phyloP scores from a whole-genome alignment of 2,113 vertebrate genomes.

The Thunnus thynnus region DNA sequence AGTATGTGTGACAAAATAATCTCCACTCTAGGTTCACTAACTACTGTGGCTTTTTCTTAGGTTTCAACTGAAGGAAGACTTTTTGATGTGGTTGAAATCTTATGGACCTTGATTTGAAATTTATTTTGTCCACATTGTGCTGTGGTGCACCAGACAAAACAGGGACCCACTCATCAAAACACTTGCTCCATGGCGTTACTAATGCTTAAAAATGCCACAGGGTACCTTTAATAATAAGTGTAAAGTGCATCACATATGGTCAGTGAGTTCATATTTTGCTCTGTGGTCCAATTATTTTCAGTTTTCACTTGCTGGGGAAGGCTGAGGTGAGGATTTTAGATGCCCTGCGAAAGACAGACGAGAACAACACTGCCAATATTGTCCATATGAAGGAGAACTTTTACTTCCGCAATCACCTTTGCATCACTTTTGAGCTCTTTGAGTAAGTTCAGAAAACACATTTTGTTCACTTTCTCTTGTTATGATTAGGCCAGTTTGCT shows the following conservation, averaged over 20 bases:
- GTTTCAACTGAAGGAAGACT: too few relatives aligned
- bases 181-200: too few relatives aligned
- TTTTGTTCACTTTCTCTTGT: neutral
- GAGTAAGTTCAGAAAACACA: neutral
- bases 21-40: neutral
- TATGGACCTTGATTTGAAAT: too few relatives aligned
- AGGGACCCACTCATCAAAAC: too few relatives aligned
- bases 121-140: too few relatives aligned
- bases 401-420: conserved; percentile 34
- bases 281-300: conserved; percentile 2
- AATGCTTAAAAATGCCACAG: too few relatives aligned
- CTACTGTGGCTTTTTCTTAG: too few relatives aligned
- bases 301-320: conserved; percentile 9
- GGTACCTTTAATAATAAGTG: neutral
- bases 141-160: too few relatives aligned
- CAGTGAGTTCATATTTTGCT: neutral
- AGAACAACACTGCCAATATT: conserved; percentile 21
- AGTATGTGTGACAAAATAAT: neutral
- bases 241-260: neutral
- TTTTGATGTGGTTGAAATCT: too few relatives aligned
- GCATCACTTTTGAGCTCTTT: conserved; percentile 31
- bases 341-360: conserved; percentile 1
- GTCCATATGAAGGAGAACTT: conserved; percentile 35
- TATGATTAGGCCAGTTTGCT: neutral
- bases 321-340: conserved; percentile 18